A percentile compares a stretch with the other conserved stretches of the same genome.
These are phyloP conservation scores for Anguilla obscura DNA, from an alignment of 2,797 vertebrate genomes.

Conservation along the genomic window DNA sequence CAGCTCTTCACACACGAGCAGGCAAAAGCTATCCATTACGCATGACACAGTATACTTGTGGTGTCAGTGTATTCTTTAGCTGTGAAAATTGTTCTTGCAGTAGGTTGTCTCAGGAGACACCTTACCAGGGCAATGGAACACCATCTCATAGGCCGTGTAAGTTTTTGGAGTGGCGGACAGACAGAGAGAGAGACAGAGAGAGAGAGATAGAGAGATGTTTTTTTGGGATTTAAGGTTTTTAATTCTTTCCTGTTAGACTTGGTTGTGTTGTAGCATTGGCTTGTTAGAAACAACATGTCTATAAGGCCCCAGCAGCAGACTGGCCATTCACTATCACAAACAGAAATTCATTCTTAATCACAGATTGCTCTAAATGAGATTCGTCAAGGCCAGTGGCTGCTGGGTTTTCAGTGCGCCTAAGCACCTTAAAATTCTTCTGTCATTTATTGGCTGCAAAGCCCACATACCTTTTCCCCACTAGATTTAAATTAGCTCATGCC, in stretches of 20 bases:
- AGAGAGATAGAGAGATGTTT: conserved; percentile 4
- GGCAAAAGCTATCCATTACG: conserved; percentile 35
- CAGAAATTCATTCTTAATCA: neutral
- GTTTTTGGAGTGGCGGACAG: conserved; percentile 29
- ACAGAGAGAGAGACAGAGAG: neutral
- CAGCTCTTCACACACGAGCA: conserved; percentile 13
- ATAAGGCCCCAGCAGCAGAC: neutral
- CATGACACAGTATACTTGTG: conserved; percentile 39
- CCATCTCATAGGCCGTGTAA: conserved; percentile 33
- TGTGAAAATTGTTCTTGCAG: conserved; percentile 36
- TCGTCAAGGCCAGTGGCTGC: neutral
- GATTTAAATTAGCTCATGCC: conserved; percentile 1
- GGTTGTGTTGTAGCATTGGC: neutral
- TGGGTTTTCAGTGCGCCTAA: neutral
- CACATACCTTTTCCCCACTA: neutral
- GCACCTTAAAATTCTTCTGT: neutral
- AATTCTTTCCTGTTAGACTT: neutral
- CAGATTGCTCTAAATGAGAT: neutral
- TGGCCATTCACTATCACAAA: neutral
- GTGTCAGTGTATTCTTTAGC: conserved; percentile 33
- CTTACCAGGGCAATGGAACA: conserved; percentile 33
- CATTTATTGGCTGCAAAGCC: neutral
- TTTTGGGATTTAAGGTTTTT: neutral
- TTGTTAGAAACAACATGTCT: neutral
- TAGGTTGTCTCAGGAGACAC: conserved; percentile 29